phyloP scores from a whole-genome alignment of 1,140 invertebrate species.

The Drosophila varians region DNA sequence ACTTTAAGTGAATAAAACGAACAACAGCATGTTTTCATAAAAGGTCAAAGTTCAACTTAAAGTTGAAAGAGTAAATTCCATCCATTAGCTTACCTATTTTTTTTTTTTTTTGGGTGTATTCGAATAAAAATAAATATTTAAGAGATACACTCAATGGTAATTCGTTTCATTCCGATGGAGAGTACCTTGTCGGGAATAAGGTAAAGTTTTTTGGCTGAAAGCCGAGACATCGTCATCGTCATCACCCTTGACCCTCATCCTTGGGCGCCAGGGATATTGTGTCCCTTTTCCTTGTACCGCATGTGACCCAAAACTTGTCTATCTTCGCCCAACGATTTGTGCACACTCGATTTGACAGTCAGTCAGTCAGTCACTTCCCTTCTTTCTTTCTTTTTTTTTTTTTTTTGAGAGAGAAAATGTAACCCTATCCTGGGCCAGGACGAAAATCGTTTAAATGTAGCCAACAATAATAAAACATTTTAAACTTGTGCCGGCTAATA shows the following conservation, averaged over 20 bases:
- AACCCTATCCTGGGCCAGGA: conserved; percentile 14
- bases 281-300: background rate
- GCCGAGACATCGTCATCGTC: conserved; percentile 42
- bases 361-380: conserved; percentile 22
- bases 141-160: conserved; percentile 1
- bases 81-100: background rate
- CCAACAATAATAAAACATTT: conserved; percentile 62
- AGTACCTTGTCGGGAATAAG: conserved; percentile 1
- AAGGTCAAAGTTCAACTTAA: background rate
- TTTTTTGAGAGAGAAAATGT: background rate
- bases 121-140: conserved; percentile 1
- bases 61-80: background rate
- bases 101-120: no score
- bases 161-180: no score
- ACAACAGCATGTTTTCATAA: no score
- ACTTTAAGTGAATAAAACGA: conserved; percentile 9
- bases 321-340: conserved; percentile 66
- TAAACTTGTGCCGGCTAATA: conserved; percentile 56
- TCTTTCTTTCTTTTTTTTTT: no score
- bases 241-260: conserved; percentile 27
- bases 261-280: background rate
- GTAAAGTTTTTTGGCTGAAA: conserved; percentile 23
- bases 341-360: conserved; percentile 63
- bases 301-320: conserved; percentile 36
- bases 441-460: conserved; percentile 56